These are phyloP conservation scores for Eueremaeus valkanovi DNA, from an alignment of 2,888 invertebrate genomes.

Conservation along the genomic window DNA sequence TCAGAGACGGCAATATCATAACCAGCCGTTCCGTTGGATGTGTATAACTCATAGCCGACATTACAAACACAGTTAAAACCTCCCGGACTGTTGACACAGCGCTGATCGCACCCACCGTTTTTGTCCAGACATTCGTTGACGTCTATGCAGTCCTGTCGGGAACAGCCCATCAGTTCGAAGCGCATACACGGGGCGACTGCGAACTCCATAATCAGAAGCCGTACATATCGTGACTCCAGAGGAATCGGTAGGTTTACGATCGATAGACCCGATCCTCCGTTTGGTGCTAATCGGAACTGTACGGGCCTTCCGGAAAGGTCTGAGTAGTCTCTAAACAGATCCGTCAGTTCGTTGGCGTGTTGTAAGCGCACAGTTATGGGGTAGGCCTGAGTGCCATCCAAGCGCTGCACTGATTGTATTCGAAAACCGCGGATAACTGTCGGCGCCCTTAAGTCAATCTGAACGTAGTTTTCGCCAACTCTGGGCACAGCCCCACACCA, in stretches of 20 bases:
- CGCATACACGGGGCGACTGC: conserved; percentile 82
- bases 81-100: conserved; percentile 84
- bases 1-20: conserved; percentile 74
- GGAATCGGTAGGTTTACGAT: conserved; percentile 83
- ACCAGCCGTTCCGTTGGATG: conserved; percentile 80
- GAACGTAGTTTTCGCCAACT: conserved; percentile 81
- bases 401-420: conserved; percentile 71
- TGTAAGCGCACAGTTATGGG: conserved; percentile 83
- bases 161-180: conserved; percentile 87
- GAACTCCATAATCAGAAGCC: conserved; percentile 77
- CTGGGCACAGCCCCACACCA: conserved; percentile 86
- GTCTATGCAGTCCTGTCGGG: conserved; percentile 77
- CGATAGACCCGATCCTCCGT: conserved; percentile 78
- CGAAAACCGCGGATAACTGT: conserved; percentile 84
- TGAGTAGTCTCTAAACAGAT: conserved; percentile 82
- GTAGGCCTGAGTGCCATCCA: conserved; percentile 73
- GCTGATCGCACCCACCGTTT: conserved; percentile 89
- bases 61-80: conserved; percentile 83
- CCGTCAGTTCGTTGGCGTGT: conserved; percentile 82
- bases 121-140: conserved; percentile 78
- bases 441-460: conserved; percentile 76
- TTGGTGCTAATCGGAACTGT: conserved; percentile 69
- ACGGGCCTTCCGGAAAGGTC: conserved; percentile 73
- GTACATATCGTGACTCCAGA: conserved; percentile 81
- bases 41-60: conserved; percentile 83